phyloP scores from a whole-genome alignment of 2,113 vertebrate genomes.

The Sialia sialis region DNA sequence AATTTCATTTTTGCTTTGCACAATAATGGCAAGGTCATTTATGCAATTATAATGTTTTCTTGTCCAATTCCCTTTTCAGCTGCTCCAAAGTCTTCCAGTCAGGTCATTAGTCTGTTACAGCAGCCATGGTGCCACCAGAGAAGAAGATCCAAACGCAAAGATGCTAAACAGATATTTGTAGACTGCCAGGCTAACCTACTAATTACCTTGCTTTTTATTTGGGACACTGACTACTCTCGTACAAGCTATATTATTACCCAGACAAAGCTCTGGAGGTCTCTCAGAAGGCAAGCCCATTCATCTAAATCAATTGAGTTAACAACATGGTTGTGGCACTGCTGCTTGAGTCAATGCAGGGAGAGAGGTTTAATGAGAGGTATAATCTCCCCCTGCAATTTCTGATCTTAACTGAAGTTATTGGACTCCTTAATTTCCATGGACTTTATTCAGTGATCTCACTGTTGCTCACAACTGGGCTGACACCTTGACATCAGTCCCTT shows the following conservation, averaged over 20 bases:
- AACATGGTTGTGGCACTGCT: not conserved
- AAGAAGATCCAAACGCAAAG: not conserved
- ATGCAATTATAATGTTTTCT: not conserved
- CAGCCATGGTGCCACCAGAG: not conserved
- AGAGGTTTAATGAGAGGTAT: not conserved
- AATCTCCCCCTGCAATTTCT: not conserved
- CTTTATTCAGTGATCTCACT: not conserved
- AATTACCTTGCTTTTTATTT: conserved; percentile 5
- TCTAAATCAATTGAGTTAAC: not conserved
- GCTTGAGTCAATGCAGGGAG: not conserved
- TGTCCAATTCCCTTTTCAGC: not conserved
- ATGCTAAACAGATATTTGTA: not conserved
- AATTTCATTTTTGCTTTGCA: not conserved
- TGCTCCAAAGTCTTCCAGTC: not conserved
- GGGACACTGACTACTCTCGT: not conserved
- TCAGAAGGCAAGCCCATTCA: not conserved
- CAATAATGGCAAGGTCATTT: not conserved
- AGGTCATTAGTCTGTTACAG: not conserved
- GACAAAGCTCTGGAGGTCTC: not conserved
- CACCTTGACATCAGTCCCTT: not conserved
- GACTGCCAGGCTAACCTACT: not conserved
- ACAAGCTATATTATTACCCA: not conserved
- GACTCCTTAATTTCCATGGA: not conserved
- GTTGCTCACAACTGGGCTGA: fast-evolving
- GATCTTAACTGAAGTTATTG: not conserved